These are phyloP conservation scores for Zaprionus inermis DNA, from an alignment of 1,140 invertebrate species.

Conservation along the genomic window DNA sequence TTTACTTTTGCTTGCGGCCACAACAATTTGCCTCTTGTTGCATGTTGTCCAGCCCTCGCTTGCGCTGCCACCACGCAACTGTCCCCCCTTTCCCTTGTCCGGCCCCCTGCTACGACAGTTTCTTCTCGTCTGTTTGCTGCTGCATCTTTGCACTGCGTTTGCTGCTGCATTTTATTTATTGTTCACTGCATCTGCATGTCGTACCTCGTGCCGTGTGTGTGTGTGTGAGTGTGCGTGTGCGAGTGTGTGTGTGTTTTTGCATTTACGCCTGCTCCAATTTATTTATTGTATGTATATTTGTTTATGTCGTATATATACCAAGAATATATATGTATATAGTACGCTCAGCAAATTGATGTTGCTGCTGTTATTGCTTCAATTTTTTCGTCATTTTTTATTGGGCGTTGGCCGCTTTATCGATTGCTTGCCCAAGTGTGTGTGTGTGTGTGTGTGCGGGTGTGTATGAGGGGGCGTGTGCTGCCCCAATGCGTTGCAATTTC, in stretches of 20 bases:
- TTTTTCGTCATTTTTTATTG: slow-evolving; percentile 74
- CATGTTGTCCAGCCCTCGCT: slow-evolving; percentile 39
- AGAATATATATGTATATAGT: not conserved
- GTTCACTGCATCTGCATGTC: slow-evolving; percentile 42
- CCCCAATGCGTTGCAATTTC: slow-evolving; percentile 64
- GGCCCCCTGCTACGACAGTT: not conserved
- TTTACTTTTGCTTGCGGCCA: not conserved
- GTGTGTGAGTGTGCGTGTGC: slow-evolving; percentile 8
- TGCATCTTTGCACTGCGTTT: slow-evolving; percentile 70
- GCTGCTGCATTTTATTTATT: slow-evolving; percentile 17
- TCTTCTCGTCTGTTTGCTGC: slow-evolving; percentile 41
- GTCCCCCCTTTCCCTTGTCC: not conserved
- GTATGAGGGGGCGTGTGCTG: too few relatives aligned
- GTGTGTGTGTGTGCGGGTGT: not conserved
- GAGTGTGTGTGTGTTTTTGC: slow-evolving; percentile 60
- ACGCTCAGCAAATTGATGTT: slow-evolving; percentile 78
- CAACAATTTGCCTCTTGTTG: not conserved
- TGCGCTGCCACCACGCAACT: not conserved
- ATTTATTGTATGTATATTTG: slow-evolving; percentile 82
- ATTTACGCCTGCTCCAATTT: slow-evolving; percentile 82
- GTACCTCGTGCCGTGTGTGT: not conserved
- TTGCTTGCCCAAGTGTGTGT: slow-evolving; percentile 62
- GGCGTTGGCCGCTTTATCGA: slow-evolving; percentile 80
- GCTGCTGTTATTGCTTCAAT: slow-evolving; percentile 45
- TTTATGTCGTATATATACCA: slow-evolving; percentile 72